Percentiles rank a stretch among this genome's conserved stretches.
Evolutionary conservation across 2,797 vertebrate species (phyloP).

Genomic region (Ataeniobius toweri): DNA sequence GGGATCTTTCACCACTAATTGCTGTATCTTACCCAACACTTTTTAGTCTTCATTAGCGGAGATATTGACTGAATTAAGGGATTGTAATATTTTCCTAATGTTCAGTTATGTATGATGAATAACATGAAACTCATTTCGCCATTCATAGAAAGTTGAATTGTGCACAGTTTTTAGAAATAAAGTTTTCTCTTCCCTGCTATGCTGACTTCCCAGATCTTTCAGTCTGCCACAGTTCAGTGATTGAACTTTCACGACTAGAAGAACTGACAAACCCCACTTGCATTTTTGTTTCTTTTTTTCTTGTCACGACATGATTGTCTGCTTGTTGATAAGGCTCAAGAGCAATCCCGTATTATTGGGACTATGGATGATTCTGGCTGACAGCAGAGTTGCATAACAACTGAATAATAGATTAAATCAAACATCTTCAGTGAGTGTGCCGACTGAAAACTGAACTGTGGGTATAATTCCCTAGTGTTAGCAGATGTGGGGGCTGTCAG

Average conservation of each 20-base stretch:
- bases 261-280: neutral
- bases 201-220: neutral
- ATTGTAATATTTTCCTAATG: neutral
- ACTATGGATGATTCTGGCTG: slow-evolving; percentile 26
- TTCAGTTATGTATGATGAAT: neutral
- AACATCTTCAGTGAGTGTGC: slow-evolving; percentile 21
- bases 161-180: slow-evolving; percentile 1
- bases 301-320: slow-evolving; percentile 8
- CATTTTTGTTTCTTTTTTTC: neutral
- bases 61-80: neutral
- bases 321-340: slow-evolving; percentile 7
- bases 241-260: neutral
- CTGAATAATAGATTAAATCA: slow-evolving; percentile 54
- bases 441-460: slow-evolving; percentile 20
- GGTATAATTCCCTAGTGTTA: slow-evolving; percentile 27
- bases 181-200: neutral
- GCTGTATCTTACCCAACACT: neutral
- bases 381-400: slow-evolving; percentile 42
- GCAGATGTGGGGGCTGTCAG: slow-evolving; percentile 24
- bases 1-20: slow-evolving; percentile 23
- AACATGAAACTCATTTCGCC: neutral
- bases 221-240: neutral
- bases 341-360: slow-evolving; percentile 12
- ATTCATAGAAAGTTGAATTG: neutral
- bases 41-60: neutral